A percentile compares a stretch with the other conserved stretches of the same genome.
Conservation (phyloP, 2,888 invertebrate species). For the Copidosoma aretas region DNA sequence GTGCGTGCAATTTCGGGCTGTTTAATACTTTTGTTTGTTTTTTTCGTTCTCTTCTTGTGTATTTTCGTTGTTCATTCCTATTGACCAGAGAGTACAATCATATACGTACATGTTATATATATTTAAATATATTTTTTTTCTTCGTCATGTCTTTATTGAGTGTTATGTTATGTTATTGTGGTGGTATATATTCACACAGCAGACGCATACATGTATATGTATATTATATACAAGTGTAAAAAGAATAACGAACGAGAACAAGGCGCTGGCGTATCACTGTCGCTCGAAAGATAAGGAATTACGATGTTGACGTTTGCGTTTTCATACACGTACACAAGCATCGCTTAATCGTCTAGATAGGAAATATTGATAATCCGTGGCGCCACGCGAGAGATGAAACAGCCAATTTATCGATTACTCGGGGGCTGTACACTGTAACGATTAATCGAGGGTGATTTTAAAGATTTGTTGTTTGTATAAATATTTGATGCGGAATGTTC, state of each 20-base stretch:
- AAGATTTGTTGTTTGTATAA: too few species aligned
- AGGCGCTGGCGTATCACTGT: not conserved
- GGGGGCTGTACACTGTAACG: too few species aligned
- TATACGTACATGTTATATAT: not conserved
- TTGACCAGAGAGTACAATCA: conserved; percentile 36
- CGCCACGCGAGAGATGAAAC: too few species aligned
- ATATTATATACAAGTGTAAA: conserved; percentile 6
- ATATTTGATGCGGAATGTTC: too few species aligned
- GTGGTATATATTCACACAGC: conserved; percentile 25
- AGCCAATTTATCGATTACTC: too few species aligned
- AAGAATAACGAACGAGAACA: not conserved
- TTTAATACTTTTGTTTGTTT: conserved; percentile 6
- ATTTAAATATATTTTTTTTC: not conserved
- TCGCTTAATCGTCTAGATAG: too few species aligned
- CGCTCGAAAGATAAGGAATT: too few species aligned
- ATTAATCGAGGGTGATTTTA: too few species aligned
- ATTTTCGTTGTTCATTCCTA: conserved; percentile 35
- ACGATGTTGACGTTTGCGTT: too few species aligned
- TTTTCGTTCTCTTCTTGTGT: conserved; percentile 9
- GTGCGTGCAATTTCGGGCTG: conserved; percentile 8
- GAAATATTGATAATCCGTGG: too few species aligned
- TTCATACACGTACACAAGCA: too few species aligned
- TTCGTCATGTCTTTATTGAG: not conserved
- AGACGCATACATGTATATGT: conserved; percentile 33
- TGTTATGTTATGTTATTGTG: not conserved